phyloP scores from a whole-genome alignment of 1,140 invertebrate genomes.

The Lordiphosa collinella region DNA sequence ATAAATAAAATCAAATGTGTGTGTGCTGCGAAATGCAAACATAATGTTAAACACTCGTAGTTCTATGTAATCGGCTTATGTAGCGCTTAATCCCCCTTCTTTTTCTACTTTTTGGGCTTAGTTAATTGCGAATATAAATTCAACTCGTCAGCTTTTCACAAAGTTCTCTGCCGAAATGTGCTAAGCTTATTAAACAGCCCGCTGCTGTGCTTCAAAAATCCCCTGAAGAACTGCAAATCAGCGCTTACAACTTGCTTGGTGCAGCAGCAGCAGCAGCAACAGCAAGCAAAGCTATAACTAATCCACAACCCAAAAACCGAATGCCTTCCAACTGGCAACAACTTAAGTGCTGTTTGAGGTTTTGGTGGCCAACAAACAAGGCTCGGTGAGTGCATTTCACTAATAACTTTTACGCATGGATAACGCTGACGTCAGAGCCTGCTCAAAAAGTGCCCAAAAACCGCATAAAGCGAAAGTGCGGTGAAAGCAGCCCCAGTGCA shows the following conservation, averaged over 20 bases:
- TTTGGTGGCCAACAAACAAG: conserved; percentile 53
- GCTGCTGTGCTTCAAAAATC: conserved; percentile 10
- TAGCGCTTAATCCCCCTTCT: not conserved
- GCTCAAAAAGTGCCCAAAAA: conserved; percentile 52
- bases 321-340: conserved; percentile 58
- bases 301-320: conserved; percentile 30
- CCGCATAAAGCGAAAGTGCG: conserved; percentile 62
- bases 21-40: too few species aligned
- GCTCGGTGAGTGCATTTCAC: conserved; percentile 56
- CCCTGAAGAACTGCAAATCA: conserved; percentile 16
- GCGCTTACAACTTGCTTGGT: conserved; percentile 7
- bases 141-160: conserved; percentile 13
- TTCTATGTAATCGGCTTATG: not conserved
- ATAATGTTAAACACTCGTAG: too few species aligned
- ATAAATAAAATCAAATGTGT: too few species aligned
- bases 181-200: conserved; percentile 38
- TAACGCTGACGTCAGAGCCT: conserved; percentile 41
- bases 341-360: conserved; percentile 74
- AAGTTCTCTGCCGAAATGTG: conserved; percentile 33
- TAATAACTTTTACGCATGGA: conserved; percentile 75
- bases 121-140: conserved; percentile 22
- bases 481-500: conserved; percentile 16
- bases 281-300: conserved; percentile 36
- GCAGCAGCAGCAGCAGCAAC: not conserved
- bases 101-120: conserved; percentile 17